Evolutionary conservation across 92 coral and sea anemone species (phyloP).

Genomic region (Heteractis magnifica): DNA sequence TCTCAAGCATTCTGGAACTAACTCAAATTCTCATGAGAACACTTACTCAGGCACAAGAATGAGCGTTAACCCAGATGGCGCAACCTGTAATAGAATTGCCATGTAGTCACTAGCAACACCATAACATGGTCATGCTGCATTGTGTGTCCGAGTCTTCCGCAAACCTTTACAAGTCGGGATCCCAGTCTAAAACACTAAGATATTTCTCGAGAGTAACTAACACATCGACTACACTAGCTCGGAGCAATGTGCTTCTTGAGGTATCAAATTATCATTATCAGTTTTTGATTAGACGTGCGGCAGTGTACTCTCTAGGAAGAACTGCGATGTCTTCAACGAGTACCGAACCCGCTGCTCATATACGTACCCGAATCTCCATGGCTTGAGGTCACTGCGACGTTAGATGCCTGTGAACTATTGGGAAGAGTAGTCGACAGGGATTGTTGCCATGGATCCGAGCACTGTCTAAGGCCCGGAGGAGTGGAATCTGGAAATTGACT

Average conservation of each 20-base stretch:
- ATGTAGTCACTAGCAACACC: background rate
- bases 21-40: background rate
- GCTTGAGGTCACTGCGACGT: conserved; percentile 48
- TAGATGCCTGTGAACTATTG: conserved; percentile 64
- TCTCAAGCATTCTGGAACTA: background rate
- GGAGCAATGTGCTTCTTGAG: background rate
- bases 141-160: background rate
- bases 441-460: conserved; percentile 84
- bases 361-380: conserved; percentile 61
- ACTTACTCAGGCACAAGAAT: background rate
- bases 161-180: too few relatives aligned
- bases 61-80: background rate
- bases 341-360: conserved; percentile 67
- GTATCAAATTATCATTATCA: background rate
- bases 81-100: background rate
- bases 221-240: background rate
- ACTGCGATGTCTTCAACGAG: conserved; percentile 36
- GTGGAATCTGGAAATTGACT: conserved; percentile 60
- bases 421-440: conserved; percentile 37
- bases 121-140: background rate
- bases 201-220: background rate
- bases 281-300: background rate
- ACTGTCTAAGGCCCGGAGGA: conserved; percentile 72
- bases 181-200: background rate
- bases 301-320: background rate